Evolutionary conservation across 2,797 vertebrate genomes (phyloP).

Genomic region (Chloroceryle inda): DNA sequence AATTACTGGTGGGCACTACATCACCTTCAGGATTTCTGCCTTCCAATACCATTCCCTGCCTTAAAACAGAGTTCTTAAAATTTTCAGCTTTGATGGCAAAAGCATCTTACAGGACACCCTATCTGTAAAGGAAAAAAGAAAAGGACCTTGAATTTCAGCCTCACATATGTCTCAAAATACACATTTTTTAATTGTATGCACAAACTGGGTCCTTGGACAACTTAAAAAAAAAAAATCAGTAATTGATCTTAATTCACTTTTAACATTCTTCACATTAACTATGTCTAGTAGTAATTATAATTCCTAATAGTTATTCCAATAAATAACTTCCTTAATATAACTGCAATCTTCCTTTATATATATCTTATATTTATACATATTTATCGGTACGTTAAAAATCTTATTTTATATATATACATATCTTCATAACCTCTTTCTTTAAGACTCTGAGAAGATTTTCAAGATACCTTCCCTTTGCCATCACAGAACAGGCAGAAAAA

Average conservation of each 20-base stretch:
- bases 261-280: neutral
- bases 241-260: neutral
- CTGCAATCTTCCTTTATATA: neutral
- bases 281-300: neutral
- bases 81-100: neutral
- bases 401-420: fast-evolving
- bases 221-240: neutral
- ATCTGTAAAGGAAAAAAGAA: neutral
- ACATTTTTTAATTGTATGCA: neutral
- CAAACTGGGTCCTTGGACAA: neutral
- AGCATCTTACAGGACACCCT: neutral
- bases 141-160: neutral
- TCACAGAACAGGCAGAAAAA: neutral
- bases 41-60: neutral
- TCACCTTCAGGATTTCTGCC: conserved; percentile 13
- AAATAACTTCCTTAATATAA: neutral
- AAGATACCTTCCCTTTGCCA: neutral
- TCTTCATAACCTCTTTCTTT: neutral
- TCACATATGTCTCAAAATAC: neutral
- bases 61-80: neutral
- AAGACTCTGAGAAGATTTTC: neutral
- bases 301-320: neutral
- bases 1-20: conserved; percentile 35
- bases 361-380: neutral
- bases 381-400: neutral